Evolutionary conservation across 2,797 vertebrate genomes (phyloP).

Genomic region (Paedocypris micromegethes): DNA sequence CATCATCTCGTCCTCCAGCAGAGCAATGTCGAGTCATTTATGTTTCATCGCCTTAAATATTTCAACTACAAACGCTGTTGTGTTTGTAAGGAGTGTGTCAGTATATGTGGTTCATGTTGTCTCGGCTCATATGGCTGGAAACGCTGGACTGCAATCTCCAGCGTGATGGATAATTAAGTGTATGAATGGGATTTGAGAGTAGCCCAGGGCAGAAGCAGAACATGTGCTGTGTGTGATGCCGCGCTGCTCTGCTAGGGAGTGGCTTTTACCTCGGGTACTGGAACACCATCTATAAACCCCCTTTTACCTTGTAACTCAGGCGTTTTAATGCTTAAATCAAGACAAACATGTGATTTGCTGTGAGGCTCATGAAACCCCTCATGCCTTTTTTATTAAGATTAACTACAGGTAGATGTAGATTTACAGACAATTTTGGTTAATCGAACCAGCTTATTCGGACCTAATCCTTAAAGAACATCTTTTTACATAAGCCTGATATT

Average conservation of each 20-base stretch:
- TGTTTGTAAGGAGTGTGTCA: conserved; percentile 16
- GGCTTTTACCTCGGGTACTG: conserved; percentile 49
- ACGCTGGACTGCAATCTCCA: conserved; percentile 24
- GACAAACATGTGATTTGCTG: conserved; percentile 30
- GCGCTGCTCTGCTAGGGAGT: conserved; percentile 41
- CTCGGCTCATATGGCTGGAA: conserved; percentile 18
- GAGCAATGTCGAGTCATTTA: too few species aligned
- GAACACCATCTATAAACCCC: conserved; percentile 45
- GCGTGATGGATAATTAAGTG: conserved; percentile 42
- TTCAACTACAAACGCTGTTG: not conserved
- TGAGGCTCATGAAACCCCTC: not conserved
- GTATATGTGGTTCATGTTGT: conserved; percentile 28
- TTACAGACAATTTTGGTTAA: too few species aligned
- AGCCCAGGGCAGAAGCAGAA: conserved; percentile 48
- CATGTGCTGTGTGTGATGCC: conserved; percentile 46
- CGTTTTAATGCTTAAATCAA: conserved; percentile 49
- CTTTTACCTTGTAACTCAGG: conserved; percentile 45
- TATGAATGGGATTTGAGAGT: conserved; percentile 46
- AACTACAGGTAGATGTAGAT: too few species aligned
- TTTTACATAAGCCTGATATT: too few species aligned
- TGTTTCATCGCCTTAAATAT: too few species aligned
- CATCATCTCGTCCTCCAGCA: too few species aligned
- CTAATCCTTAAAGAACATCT: too few species aligned
- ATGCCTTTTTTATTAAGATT: too few species aligned
- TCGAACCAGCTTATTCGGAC: too few species aligned